phyloP scores from a whole-genome alignment of 1,140 invertebrate genomes.

The Zophobas atratus region DNA sequence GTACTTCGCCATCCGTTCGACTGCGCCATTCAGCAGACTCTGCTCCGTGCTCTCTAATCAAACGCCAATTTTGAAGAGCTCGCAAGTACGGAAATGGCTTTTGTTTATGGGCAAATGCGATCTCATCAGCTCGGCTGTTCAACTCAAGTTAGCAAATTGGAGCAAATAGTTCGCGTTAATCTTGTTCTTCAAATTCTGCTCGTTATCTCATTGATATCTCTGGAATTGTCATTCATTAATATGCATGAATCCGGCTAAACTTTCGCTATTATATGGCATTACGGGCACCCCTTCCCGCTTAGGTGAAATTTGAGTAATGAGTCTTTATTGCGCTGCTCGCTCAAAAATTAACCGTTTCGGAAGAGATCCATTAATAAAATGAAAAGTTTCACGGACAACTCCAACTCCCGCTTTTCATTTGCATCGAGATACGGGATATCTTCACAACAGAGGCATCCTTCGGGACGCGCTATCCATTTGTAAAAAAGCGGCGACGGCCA shows the following conservation, averaged over 20 bases:
- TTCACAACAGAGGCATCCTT: neutral
- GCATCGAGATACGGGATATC: neutral
- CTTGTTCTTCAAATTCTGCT: slow-evolving; percentile 24
- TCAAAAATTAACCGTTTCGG: slow-evolving; percentile 14
- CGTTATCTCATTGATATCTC: slow-evolving; percentile 38
- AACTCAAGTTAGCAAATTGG: slow-evolving; percentile 35
- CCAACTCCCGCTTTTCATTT: slow-evolving; percentile 18
- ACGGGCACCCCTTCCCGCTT: slow-evolving; percentile 10
- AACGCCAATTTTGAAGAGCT: slow-evolving; percentile 19
- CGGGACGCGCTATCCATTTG: slow-evolving; percentile 12
- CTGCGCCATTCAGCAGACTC: too few relatives aligned
- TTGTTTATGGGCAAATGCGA: slow-evolving; percentile 24
- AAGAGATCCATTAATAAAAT: slow-evolving; percentile 23
- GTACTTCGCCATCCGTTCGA: too few relatives aligned
- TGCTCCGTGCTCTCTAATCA: neutral
- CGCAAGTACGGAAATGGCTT: slow-evolving; percentile 8
- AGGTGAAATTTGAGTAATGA: slow-evolving; percentile 12
- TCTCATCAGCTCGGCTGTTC: slow-evolving; percentile 23
- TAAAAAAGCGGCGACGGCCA: slow-evolving; percentile 8
- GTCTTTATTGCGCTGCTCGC: neutral
- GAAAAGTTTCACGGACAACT: slow-evolving; percentile 12
- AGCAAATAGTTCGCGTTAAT: slow-evolving; percentile 36
- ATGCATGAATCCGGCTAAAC: slow-evolving; percentile 28
- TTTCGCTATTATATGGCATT: slow-evolving; percentile 30
- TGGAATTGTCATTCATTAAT: slow-evolving; percentile 36